Conservation (phyloP, 2,797 vertebrate genomes). For the Cetoscarus ocellatus region DNA sequence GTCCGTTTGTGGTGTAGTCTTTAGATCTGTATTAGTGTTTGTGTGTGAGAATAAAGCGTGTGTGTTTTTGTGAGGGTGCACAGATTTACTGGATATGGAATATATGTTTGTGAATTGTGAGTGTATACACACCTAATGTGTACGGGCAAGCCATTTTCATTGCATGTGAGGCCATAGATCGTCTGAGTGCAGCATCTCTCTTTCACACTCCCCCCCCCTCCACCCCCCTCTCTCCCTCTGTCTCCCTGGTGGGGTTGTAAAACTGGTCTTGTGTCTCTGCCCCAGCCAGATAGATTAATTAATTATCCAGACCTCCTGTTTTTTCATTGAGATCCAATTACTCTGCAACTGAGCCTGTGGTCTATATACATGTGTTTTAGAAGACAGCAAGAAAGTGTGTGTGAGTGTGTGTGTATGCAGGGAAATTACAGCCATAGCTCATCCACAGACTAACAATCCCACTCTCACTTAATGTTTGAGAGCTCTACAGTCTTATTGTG, state of each 20-base stretch:
- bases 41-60: background rate
- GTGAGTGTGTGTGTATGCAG: background rate
- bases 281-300: slow-evolving; percentile 97
- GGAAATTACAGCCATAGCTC: slow-evolving; percentile 94
- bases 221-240: slow-evolving; percentile 21
- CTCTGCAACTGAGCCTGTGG: slow-evolving; percentile 88
- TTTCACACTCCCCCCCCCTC: slow-evolving; percentile 14
- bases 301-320: slow-evolving; percentile 83
- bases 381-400: slow-evolving; percentile 75
- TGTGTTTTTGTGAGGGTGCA: slow-evolving; percentile 1
- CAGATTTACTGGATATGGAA: background rate
- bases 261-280: slow-evolving; percentile 91
- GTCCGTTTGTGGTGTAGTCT: background rate
- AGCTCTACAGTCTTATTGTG: slow-evolving; percentile 68
- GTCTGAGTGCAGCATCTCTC: slow-evolving; percentile 38
- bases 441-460: slow-evolving; percentile 65
- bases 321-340: slow-evolving; percentile 89
- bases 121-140: slow-evolving; percentile 43
- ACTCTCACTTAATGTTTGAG: slow-evolving; percentile 53
- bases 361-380: slow-evolving; percentile 90
- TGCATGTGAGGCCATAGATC: slow-evolving; percentile 60
- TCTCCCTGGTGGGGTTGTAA: slow-evolving; percentile 87
- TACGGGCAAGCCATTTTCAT: slow-evolving; percentile 58
- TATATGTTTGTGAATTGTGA: slow-evolving; percentile 22
- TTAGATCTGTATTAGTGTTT: background rate